Evolutionary conservation across 2,888 invertebrate genomes (phyloP).

Genomic region (Latheticus oryzae): DNA sequence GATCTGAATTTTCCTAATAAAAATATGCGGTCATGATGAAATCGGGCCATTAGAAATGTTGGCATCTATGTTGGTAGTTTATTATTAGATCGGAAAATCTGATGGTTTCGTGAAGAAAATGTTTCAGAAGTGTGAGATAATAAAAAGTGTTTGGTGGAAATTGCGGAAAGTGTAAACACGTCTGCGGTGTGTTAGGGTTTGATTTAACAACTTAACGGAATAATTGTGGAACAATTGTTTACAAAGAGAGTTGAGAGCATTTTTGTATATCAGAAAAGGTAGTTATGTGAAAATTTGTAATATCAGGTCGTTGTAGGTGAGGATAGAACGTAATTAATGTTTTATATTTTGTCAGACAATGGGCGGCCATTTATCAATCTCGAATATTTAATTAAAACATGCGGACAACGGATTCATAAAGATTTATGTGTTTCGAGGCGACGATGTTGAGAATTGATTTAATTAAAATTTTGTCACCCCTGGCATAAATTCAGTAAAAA

Average conservation of each 20-base stretch:
- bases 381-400: constrained; percentile 67
- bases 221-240: no score
- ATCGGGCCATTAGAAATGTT: neutral
- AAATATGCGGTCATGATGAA: constrained; percentile 8
- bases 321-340: constrained; percentile 62
- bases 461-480: constrained; percentile 64
- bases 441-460: constrained; percentile 63
- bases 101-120: constrained; percentile 13
- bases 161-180: no score
- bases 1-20: neutral
- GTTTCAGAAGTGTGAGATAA: constrained; percentile 41
- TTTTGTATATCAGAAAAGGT: no score
- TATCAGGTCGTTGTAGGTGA: constrained; percentile 54
- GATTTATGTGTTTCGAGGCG: constrained; percentile 64
- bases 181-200: no score
- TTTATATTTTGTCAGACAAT: constrained; percentile 66
- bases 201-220: no score
- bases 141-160: constrained; percentile 53
- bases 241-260: no score
- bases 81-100: constrained; percentile 2
- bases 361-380: constrained; percentile 65
- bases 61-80: neutral
- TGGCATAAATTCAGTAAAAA: constrained; percentile 49
- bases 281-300: neutral
- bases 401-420: constrained; percentile 67